phyloP scores from a whole-genome alignment of 2,797 vertebrate species.

The Sebastes hopkinsi region DNA sequence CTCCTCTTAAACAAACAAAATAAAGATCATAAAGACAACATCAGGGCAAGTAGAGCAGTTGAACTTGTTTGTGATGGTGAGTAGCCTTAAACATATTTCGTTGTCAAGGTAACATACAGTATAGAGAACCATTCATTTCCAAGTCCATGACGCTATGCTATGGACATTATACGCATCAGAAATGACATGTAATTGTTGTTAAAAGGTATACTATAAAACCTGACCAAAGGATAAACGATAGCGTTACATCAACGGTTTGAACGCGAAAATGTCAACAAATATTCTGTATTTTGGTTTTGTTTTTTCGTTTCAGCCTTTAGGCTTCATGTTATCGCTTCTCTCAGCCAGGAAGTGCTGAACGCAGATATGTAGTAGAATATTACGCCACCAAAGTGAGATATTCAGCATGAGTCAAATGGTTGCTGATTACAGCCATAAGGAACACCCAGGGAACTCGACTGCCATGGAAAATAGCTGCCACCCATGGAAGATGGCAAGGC shows the following conservation, averaged over 20 bases:
- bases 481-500: constrained; percentile 45
- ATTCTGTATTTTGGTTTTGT: too few relatives aligned
- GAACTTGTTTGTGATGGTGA: too few relatives aligned
- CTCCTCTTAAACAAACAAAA: background rate
- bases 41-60: too few relatives aligned
- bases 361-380: background rate
- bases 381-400: constrained; percentile 8
- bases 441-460: constrained; percentile 24
- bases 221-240: too few relatives aligned
- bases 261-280: background rate
- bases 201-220: too few relatives aligned
- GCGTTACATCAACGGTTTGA: background rate
- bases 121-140: background rate
- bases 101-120: background rate
- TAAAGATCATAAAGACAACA: background rate
- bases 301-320: background rate
- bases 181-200: too few relatives aligned
- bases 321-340: background rate
- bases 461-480: constrained; percentile 32
- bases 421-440: constrained; percentile 31
- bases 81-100: background rate
- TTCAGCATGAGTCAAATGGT: constrained; percentile 7
- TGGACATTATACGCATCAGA: too few relatives aligned
- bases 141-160: too few relatives aligned
- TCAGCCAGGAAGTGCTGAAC: background rate